These are phyloP conservation scores for Telmatochromis sp. DNA, from an alignment of 2,113 vertebrate genomes.

Conservation along the genomic window DNA sequence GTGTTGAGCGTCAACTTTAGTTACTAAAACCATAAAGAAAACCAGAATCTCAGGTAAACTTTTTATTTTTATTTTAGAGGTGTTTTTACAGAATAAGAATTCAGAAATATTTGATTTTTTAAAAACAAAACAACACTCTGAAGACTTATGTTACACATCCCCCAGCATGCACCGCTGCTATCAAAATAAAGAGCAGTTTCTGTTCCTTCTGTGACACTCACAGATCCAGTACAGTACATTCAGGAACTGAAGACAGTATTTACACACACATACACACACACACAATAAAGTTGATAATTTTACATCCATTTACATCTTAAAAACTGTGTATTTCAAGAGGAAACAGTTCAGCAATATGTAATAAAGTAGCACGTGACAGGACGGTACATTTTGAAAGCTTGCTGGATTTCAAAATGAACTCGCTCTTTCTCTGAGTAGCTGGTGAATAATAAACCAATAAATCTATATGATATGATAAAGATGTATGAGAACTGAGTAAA, in stretches of 20 bases:
- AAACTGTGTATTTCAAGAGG: background rate
- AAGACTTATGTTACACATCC: background rate
- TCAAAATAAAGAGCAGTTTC: background rate
- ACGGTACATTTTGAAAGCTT: background rate
- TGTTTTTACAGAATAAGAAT: background rate
- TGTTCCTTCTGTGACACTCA: background rate
- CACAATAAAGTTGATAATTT: background rate
- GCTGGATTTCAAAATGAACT: background rate
- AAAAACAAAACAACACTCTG: background rate
- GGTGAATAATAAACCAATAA: background rate
- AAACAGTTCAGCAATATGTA: background rate
- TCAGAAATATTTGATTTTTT: background rate
- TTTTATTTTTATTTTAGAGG: background rate
- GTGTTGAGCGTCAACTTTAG: background rate
- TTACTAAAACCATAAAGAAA: background rate
- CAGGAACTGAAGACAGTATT: background rate
- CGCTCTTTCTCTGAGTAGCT: background rate
- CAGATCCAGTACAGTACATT: background rate
- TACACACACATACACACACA: background rate
- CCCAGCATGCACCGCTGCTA: background rate
- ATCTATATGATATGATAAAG: background rate
- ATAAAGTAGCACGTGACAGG: background rate
- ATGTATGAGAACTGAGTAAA: background rate
- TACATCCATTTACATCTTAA: background rate
- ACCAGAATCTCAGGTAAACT: background rate